Evolutionary conservation across 2,113 vertebrate genomes (phyloP).

Genomic region (Prunella himalayana): DNA sequence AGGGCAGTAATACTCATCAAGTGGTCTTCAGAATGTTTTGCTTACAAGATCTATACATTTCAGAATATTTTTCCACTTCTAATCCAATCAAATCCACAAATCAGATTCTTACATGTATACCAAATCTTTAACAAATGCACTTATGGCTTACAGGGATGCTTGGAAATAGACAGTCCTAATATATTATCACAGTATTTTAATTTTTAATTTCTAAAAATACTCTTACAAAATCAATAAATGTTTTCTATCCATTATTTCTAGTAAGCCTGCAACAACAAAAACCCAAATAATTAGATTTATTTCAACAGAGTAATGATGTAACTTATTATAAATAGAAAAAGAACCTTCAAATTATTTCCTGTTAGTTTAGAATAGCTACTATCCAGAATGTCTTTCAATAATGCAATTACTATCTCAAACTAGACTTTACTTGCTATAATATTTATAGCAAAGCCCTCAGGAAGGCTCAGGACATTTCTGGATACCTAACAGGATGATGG

Average conservation of each 20-base stretch:
- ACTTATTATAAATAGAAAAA: background rate
- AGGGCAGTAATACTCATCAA: background rate
- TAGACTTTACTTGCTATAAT: background rate
- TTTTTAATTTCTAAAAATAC: background rate
- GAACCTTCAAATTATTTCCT: background rate
- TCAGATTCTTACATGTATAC: background rate
- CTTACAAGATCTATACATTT: background rate
- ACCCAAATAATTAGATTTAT: background rate
- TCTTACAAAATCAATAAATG: background rate
- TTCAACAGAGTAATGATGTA: background rate
- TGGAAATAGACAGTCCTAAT: background rate
- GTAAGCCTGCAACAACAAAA: background rate
- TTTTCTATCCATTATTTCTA: background rate
- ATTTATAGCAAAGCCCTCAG: background rate
- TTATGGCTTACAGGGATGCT: background rate
- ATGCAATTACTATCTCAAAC: background rate
- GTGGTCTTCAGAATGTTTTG: background rate
- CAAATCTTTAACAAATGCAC: background rate
- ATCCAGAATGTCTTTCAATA: background rate
- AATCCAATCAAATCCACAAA: background rate
- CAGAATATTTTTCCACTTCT: background rate
- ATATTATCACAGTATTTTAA: background rate
- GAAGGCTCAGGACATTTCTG: background rate
- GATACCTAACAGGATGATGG: background rate
- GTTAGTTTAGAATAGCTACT: background rate